Evolutionary conservation across 2,797 vertebrate genomes (phyloP).

Genomic region (Chelon labrosus): DNA sequence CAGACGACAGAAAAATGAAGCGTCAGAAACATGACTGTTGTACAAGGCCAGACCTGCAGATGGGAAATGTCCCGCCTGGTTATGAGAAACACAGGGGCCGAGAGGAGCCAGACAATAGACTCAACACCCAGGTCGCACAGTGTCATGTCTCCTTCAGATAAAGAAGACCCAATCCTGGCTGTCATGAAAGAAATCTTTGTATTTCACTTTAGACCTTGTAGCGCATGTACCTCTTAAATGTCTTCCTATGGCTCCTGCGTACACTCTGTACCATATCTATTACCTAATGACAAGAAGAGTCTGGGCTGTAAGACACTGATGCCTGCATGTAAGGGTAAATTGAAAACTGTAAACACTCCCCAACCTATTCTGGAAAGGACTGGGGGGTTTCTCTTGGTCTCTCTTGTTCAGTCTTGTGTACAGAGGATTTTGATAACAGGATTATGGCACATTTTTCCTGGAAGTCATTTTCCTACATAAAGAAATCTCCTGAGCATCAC

Average conservation of each 20-base stretch:
- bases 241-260: not conserved
- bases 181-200: conserved; percentile 29
- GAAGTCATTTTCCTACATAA: not conserved
- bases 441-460: conserved; percentile 2
- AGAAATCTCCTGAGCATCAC: not conserved
- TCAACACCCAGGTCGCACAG: conserved; percentile 14
- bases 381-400: conserved; percentile 5
- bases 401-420: conserved; percentile 13
- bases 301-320: not conserved
- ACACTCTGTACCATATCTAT: not conserved
- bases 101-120: conserved; percentile 42
- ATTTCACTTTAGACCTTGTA: not conserved
- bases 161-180: conserved; percentile 20
- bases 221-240: not conserved
- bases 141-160: conserved; percentile 33
- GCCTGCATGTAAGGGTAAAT: conserved; percentile 9
- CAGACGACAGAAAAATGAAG: conserved; percentile 67
- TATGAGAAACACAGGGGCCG: conserved; percentile 27
- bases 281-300: not conserved
- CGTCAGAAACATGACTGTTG: conserved; percentile 58
- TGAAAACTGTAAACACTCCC: conserved; percentile 20
- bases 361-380: not conserved
- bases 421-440: conserved; percentile 15
- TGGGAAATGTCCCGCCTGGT: conserved; percentile 52
- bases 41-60: conserved; percentile 55